Percentiles rank a stretch among this genome's conserved stretches.
Evolutionary conservation across 2,797 vertebrate species (phyloP).

Genomic region (Malacoctenus gilli): DNA sequence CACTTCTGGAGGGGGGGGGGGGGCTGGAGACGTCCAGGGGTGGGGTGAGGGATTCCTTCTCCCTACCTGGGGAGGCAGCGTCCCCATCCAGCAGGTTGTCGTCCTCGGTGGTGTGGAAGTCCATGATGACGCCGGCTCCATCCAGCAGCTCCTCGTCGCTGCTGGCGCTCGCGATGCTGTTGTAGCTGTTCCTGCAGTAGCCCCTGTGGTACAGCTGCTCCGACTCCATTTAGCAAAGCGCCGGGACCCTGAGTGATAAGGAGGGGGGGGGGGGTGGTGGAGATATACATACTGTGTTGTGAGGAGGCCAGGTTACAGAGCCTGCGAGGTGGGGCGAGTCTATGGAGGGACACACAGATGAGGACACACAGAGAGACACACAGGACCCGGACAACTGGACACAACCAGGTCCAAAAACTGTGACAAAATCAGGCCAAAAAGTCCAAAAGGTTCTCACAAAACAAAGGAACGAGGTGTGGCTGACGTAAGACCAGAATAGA

Average conservation of each 20-base stretch:
- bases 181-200: conserved; percentile 98
- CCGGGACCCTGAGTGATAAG: conserved; percentile 78
- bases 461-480: no score
- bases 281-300: conserved; percentile 47
- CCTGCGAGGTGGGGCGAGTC: conserved; percentile 16
- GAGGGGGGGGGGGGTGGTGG: conserved; percentile 17
- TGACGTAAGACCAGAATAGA: no score
- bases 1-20: background rate
- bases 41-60: conserved; percentile 6
- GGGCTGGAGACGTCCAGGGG: background rate
- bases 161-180: conserved; percentile 98
- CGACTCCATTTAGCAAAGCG: conserved; percentile 97
- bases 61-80: conserved; percentile 90
- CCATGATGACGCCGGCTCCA: conserved; percentile 95
- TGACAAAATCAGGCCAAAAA: no score
- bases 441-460: no score
- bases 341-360: conserved; percentile 16
- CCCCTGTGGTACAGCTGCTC: conserved; percentile 98
- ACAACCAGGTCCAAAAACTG: no score
- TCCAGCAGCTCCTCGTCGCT: conserved; percentile 98
- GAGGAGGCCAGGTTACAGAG: conserved; percentile 38
- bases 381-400: no score
- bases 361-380: no score
- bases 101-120: conserved; percentile 98
- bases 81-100: conserved; percentile 98